A percentile compares a stretch with the other conserved stretches of the same genome.
Evolutionary conservation across 2,113 vertebrate genomes (phyloP).

Genomic region (Triplophysa siluroides): DNA sequence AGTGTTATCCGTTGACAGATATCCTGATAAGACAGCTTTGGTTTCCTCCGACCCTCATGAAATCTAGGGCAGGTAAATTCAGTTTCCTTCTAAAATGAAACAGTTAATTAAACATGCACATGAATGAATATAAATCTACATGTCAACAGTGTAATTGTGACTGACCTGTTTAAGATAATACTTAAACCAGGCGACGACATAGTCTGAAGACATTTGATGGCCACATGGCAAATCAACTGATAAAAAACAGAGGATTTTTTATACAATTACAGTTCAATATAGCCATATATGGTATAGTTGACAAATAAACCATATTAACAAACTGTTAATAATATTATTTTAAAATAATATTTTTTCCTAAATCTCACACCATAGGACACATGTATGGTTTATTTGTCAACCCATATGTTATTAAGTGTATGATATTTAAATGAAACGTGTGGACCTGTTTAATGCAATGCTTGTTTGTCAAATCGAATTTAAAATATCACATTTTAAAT

Average conservation of each 20-base stretch:
- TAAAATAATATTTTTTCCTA: too few species aligned
- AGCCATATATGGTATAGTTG: neutral
- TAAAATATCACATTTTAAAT: too few species aligned
- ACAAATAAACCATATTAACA: too few species aligned
- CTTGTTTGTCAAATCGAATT: too few species aligned
- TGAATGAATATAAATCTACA: neutral
- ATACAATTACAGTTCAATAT: neutral
- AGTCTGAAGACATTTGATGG: conserved; percentile 44
- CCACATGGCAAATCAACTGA: conserved; percentile 35
- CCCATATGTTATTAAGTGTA: too few species aligned
- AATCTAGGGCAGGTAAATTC: conserved; percentile 46
- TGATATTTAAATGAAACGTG: too few species aligned
- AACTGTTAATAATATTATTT: too few species aligned
- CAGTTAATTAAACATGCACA: neutral
- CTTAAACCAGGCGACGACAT: conserved; percentile 45
- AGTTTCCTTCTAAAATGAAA: conserved; percentile 39
- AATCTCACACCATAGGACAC: too few species aligned
- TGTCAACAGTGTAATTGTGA: neutral
- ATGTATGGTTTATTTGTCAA: too few species aligned
- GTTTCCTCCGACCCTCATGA: neutral
- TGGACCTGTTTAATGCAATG: too few species aligned
- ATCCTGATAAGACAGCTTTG: conserved; percentile 39
- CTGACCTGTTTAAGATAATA: conserved; percentile 44
- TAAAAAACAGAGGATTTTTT: neutral
- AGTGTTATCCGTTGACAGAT: conserved; percentile 21